Evolutionary conservation across 2,113 vertebrate genomes (phyloP), one percentile per base, ranked within the genome.

Genomic region (Antidorcas marsupialis): DNA sequence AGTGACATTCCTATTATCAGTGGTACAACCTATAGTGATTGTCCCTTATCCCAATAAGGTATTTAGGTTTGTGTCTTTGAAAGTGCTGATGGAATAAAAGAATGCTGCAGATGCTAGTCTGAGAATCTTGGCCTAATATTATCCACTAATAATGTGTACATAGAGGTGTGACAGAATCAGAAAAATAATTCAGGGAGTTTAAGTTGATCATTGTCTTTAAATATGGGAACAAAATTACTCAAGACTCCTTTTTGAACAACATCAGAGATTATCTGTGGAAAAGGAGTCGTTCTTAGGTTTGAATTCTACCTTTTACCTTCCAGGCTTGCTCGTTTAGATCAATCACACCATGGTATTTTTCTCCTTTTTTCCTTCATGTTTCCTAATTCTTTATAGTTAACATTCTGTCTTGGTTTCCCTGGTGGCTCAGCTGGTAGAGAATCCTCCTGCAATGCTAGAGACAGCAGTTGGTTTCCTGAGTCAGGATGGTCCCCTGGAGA

Each of bases 151-250:
- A 39, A 82, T 52, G 36, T 78, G 5, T 47, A 45, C 36, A 10
- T 14, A 78, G 28, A 81, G 5, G 11, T 59, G 6, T 36, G 47
- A 83, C 23, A 67, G 55, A 50, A 45, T 55, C 33, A 82, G 21
- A 67, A 59, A 59, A 62, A 2, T 52, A 74, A n/a, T 74, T 92
- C 15, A 67, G 62, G 21, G 95, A 89, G 36, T 96, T 91, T 9
- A 91, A 15, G 57, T 5, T 53, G 33, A 78, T 19, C 15, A 17
- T 67, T n/a, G 2, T 78, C 33, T 64, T 85, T 95, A 92, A 96
- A 87, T 87, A 91, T 50, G 11, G 19, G 5, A 43, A 62, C 2
- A 89, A 71, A 57, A 94, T 47, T 59, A 91, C 50, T 96, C 64
- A 53, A 47, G 23, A 67, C 43, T 47, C 5, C 28, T 33, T 1